phyloP scores from a whole-genome alignment of 2,113 vertebrate genomes.

The Scomber colias region DNA sequence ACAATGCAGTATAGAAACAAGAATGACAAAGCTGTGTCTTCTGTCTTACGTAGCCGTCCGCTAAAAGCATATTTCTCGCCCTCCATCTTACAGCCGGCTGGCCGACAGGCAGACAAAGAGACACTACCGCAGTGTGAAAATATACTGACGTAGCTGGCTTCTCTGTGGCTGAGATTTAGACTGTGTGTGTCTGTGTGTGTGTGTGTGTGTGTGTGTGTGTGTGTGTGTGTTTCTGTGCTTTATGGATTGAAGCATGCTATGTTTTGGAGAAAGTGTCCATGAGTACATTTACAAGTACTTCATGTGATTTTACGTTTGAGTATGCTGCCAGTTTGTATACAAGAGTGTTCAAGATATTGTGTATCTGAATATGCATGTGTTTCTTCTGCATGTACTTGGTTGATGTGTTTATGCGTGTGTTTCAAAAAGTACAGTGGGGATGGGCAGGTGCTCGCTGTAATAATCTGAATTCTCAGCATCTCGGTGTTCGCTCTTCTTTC shows the following conservation, averaged over 20 bases:
- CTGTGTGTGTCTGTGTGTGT: slow-evolving; percentile 48
- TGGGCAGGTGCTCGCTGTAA: slow-evolving; percentile 53
- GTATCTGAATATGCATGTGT: neutral
- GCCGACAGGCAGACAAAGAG: slow-evolving; percentile 84
- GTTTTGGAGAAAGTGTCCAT: slow-evolving; percentile 1
- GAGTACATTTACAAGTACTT: neutral
- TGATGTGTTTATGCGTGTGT: slow-evolving; percentile 18
- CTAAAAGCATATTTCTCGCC: slow-evolving; percentile 77
- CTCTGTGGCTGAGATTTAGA: slow-evolving; percentile 60
- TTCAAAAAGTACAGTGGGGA: slow-evolving; percentile 30
- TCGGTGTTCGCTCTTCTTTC: slow-evolving; percentile 43
- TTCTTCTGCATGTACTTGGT: neutral
- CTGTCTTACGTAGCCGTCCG: slow-evolving; percentile 52
- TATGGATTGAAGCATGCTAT: slow-evolving; percentile 4
- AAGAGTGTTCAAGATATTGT: neutral
- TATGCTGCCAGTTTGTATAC: slow-evolving; percentile 33
- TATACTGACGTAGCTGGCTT: slow-evolving; percentile 80
- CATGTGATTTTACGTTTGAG: slow-evolving; percentile 1
- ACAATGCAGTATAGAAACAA: slow-evolving; percentile 39
- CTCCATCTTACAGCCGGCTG: slow-evolving; percentile 82
- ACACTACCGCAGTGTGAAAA: slow-evolving; percentile 81
- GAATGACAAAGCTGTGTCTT: slow-evolving; percentile 55
- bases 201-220: slow-evolving; percentile 44
- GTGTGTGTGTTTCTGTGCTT: slow-evolving; percentile 38
- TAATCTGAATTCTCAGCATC: slow-evolving; percentile 71